phyloP scores from a whole-genome alignment of 1,140 invertebrate genomes.

The Potamilus streckersoni region DNA sequence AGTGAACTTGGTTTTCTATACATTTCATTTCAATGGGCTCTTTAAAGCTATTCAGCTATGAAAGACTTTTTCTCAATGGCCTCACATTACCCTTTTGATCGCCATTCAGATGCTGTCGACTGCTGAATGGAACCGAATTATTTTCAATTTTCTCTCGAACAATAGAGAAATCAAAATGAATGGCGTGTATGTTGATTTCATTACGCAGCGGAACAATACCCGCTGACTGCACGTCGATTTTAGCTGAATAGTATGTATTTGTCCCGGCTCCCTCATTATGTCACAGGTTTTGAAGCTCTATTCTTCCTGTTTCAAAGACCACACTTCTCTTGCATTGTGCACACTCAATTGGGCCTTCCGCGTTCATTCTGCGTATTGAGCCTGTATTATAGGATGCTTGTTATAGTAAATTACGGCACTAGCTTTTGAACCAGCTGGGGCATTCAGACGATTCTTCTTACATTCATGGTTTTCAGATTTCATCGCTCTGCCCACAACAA shows the following conservation, averaged over 20 bases:
- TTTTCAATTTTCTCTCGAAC: constrained; percentile 64
- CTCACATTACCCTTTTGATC: constrained; percentile 39
- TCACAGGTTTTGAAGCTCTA: no score
- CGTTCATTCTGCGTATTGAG: no score
- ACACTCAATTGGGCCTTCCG: no score
- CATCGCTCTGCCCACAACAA: no score
- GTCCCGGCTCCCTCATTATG: constrained; percentile 63
- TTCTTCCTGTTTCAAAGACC: no score
- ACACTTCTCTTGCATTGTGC: no score
- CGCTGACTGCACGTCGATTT: constrained; percentile 58
- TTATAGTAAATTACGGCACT: no score
- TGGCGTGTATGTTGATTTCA: constrained; percentile 60
- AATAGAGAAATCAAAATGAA: constrained; percentile 60
- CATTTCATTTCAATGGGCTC: constrained; percentile 31
- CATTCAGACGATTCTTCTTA: no score
- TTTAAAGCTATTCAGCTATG: constrained; percentile 49
- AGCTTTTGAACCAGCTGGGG: no score
- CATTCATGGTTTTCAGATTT: no score
- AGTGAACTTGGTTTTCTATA: constrained; percentile 25
- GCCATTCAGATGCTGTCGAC: constrained; percentile 34
- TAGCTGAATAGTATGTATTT: constrained; percentile 58
- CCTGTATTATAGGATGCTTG: no score
- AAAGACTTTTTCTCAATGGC: constrained; percentile 46
- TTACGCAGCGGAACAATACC: constrained; percentile 54
- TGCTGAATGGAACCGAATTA: constrained; percentile 57